phyloP scores from a whole-genome alignment of 2,888 invertebrate species.

The Mythimna vitellina region DNA sequence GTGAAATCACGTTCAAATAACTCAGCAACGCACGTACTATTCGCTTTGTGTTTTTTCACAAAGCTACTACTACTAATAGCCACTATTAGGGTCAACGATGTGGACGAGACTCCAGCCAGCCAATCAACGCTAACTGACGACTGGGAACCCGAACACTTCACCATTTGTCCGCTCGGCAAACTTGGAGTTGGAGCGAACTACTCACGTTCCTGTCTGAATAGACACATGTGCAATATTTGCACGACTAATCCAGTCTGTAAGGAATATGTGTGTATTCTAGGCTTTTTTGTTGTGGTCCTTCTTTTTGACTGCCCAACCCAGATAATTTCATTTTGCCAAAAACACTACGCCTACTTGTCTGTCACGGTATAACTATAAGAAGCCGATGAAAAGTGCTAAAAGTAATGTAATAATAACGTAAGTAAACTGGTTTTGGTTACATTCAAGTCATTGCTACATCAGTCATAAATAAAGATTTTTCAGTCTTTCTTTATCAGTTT shows the following conservation, averaged over 20 bases:
- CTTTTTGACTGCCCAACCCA: background rate
- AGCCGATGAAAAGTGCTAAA: background rate
- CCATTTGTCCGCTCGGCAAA: constrained; percentile 51
- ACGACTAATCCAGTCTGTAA: background rate
- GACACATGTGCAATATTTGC: constrained; percentile 29
- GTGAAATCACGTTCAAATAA: constrained; percentile 31
- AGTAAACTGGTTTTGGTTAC: background rate
- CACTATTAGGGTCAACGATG: constrained; percentile 71
- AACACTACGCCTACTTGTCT: background rate
- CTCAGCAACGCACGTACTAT: constrained; percentile 36
- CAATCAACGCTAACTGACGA: constrained; percentile 69
- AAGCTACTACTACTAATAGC: constrained; percentile 61
- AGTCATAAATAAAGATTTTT: too few relatives aligned
- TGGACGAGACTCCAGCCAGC: constrained; percentile 62
- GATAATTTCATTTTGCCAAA: background rate
- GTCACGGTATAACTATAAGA: background rate
- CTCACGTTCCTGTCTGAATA: constrained; percentile 16
- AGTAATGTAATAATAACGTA: background rate
- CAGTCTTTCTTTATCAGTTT: too few relatives aligned
- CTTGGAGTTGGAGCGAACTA: constrained; percentile 12
- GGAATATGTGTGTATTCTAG: background rate
- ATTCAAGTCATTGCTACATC: background rate
- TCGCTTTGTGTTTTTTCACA: constrained; percentile 64
- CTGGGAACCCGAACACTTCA: constrained; percentile 47
- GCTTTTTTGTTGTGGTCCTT: background rate